A percentile compares a stretch with the other conserved stretches of the same genome.
Evolutionary conservation across 2,113 vertebrate species (phyloP).

Genomic region (Eptesicus fuscus): DNA sequence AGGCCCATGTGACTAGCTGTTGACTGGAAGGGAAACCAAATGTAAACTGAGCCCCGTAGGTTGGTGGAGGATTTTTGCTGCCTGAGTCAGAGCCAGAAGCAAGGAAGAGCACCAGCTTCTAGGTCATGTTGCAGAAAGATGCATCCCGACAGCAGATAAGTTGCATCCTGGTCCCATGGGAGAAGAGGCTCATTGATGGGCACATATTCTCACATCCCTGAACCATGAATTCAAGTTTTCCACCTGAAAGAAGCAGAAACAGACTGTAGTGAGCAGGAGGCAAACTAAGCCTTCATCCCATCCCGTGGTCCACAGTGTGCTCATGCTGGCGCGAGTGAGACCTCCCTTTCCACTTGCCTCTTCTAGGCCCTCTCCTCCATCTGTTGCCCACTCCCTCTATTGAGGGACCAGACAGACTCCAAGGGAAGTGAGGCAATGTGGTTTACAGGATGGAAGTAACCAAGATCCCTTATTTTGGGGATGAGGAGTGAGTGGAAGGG

Average conservation of each 20-base stretch:
- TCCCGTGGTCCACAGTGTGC: background rate
- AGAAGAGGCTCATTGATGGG: conserved; percentile 71
- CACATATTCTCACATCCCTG: conserved; percentile 73
- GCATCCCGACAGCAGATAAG: conserved; percentile 60
- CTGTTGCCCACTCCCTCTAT: background rate
- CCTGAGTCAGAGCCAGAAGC: conserved; percentile 11
- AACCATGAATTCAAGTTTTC: conserved; percentile 72
- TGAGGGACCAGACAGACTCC: background rate
- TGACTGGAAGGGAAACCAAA: background rate
- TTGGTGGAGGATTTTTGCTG: background rate
- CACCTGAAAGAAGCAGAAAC: conserved; percentile 52
- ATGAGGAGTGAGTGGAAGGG: background rate
- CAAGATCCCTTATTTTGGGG: background rate
- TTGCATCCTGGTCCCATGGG: conserved; percentile 70
- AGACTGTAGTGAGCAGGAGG: background rate
- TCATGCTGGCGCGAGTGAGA: background rate
- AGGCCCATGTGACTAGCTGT: background rate
- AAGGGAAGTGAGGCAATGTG: background rate
- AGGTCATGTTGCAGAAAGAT: conserved; percentile 66
- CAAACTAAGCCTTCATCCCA: background rate
- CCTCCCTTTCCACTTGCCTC: background rate
- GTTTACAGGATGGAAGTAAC: background rate
- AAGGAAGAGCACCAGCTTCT: background rate
- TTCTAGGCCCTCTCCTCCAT: background rate
- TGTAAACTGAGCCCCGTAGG: background rate